Percentiles rank a stretch among this genome's conserved stretches.
Evolutionary conservation across 2,888 invertebrate genomes (phyloP).

Genomic region (Drosophila eohydei): DNA sequence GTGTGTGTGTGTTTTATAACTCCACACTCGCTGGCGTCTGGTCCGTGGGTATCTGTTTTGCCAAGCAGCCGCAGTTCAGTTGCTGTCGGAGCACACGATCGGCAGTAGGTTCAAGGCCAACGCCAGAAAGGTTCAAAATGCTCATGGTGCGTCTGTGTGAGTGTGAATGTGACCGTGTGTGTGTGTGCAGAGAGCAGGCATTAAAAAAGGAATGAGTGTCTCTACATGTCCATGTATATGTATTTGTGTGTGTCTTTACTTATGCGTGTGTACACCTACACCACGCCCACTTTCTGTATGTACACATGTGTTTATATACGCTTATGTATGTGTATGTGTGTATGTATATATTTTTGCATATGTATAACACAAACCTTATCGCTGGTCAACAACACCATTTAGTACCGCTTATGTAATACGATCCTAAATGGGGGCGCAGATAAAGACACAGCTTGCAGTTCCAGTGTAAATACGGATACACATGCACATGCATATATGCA

Average conservation of each 20-base stretch:
- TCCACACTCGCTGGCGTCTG: slow-evolving; percentile 42
- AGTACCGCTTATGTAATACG: slow-evolving; percentile 67
- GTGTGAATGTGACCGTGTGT: slow-evolving; percentile 4
- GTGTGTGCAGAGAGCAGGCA: slow-evolving; percentile 26
- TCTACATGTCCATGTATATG: neutral
- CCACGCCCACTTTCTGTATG: slow-evolving; percentile 36
- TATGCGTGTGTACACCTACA: slow-evolving; percentile 15
- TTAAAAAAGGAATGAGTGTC: slow-evolving; percentile 22
- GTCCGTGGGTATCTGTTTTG: slow-evolving; percentile 31
- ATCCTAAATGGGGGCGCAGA: slow-evolving; percentile 57
- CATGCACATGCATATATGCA: neutral
- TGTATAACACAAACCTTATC: slow-evolving; percentile 52
- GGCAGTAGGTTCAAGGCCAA: slow-evolving; percentile 74
- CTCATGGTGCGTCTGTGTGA: slow-evolving; percentile 22
- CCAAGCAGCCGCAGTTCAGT: slow-evolving; percentile 24
- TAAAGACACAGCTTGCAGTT: slow-evolving; percentile 27
- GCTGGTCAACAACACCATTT: slow-evolving; percentile 37
- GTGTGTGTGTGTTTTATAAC: slow-evolving; percentile 44
- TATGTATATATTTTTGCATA: slow-evolving; percentile 9
- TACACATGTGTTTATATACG: slow-evolving; percentile 14
- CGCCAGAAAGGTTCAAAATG: slow-evolving; percentile 72
- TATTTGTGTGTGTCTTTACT: neutral
- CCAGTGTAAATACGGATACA: slow-evolving; percentile 8
- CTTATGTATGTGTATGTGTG: slow-evolving; percentile 14
- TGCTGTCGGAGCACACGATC: slow-evolving; percentile 52